Evolutionary conservation across 1,140 invertebrate genomes (phyloP).

Genomic region (Gryon sp.): DNA sequence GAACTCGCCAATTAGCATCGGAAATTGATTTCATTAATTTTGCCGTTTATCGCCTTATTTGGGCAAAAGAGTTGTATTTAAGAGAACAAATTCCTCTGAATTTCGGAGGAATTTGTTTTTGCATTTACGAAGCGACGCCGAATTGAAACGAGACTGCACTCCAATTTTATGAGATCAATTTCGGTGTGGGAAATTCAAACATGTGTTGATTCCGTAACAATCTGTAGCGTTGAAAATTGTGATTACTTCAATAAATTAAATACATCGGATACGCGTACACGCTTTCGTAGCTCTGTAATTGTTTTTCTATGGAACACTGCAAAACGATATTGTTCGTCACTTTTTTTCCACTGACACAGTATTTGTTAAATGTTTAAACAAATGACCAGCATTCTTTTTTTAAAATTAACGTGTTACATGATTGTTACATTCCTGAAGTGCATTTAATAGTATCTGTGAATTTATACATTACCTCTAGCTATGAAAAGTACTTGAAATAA

Average conservation of each 20-base stretch:
- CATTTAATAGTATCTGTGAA: no score
- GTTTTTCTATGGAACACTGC: conserved; percentile 33
- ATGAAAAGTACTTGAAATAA: no score
- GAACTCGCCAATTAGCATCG: conserved; percentile 49
- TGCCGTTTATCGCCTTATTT: conserved; percentile 18
- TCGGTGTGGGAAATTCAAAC: conserved; percentile 58
- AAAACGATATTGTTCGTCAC: conserved; percentile 5
- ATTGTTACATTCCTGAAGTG: no score
- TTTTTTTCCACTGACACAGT: background rate
- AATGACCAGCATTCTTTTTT: no score
- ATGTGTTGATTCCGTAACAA: conserved; percentile 59
- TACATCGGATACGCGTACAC: conserved; percentile 41
- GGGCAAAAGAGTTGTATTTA: conserved; percentile 18
- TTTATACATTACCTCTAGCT: no score
- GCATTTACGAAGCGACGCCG: conserved; percentile 44
- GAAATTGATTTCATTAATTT: conserved; percentile 59
- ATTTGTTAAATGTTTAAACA: conserved; percentile 22
- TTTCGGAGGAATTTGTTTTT: conserved; percentile 51
- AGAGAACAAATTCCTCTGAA: conserved; percentile 12
- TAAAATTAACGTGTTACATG: no score
- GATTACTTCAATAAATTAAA: conserved; percentile 60
- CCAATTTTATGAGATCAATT: conserved; percentile 59
- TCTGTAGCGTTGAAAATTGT: conserved; percentile 57
- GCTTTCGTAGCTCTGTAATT: conserved; percentile 39
- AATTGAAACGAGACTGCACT: conserved; percentile 42